phyloP scores from a whole-genome alignment of 2,797 vertebrate genomes.

The Picus viridis region DNA sequence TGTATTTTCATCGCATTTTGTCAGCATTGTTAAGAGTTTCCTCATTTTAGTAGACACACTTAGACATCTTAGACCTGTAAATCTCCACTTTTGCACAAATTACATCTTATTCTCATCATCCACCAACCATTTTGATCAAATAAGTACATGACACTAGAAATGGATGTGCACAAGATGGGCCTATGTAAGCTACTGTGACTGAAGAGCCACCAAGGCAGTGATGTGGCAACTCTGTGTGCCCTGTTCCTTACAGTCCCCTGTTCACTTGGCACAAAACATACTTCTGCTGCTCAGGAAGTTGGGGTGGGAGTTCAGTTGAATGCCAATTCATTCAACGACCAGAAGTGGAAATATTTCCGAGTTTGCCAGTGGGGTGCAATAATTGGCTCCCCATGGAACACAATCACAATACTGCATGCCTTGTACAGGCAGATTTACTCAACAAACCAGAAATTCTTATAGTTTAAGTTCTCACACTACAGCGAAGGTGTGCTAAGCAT shows the following conservation, averaged over 20 bases:
- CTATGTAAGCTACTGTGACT: background rate
- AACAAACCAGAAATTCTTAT: background rate
- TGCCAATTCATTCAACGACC: background rate
- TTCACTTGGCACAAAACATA: background rate
- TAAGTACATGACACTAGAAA: background rate
- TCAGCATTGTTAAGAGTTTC: background rate
- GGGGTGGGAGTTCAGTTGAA: background rate
- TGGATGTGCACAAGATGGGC: rapidly evolving
- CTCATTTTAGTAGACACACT: background rate
- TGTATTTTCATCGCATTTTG: background rate
- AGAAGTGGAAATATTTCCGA: background rate
- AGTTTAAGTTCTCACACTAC: background rate
- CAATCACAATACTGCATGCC: rapidly evolving
- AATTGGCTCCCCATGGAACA: background rate
- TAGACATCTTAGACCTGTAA: background rate
- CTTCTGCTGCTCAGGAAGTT: background rate
- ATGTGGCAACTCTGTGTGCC: background rate
- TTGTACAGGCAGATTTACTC: background rate
- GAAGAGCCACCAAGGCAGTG: background rate
- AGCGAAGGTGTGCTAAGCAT: background rate
- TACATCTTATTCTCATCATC: background rate
- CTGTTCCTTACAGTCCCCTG: background rate
- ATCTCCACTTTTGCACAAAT: background rate
- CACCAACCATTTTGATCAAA: background rate
- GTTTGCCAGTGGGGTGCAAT: background rate